Evolutionary conservation across 2,888 invertebrate species (phyloP).

Genomic region (Plemyria rubiginata): DNA sequence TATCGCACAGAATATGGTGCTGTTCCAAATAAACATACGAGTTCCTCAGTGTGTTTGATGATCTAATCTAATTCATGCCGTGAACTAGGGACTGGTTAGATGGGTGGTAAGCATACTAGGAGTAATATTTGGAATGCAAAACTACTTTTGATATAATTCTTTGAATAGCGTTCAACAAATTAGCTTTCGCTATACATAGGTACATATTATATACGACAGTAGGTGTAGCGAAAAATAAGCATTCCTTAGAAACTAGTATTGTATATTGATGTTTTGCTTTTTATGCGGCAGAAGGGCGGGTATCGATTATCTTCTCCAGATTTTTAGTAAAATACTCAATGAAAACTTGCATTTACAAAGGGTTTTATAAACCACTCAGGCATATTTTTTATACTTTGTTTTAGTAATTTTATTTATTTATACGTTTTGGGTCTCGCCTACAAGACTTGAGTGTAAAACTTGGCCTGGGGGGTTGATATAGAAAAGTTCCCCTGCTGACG

Average conservation of each 20-base stretch:
- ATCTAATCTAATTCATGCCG: constrained; percentile 4
- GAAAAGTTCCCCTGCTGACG: not conserved
- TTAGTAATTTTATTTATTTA: no score
- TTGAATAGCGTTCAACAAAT: not conserved
- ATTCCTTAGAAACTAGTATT: no score
- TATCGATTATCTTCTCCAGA: not conserved
- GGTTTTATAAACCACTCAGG: no score
- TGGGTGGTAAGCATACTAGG: not conserved
- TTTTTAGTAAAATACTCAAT: no score
- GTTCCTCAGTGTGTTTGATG: constrained; percentile 3
- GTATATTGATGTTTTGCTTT: no score
- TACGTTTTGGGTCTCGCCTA: not conserved
- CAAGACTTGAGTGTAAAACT: not conserved
- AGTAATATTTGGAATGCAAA: not conserved
- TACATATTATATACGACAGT: no score
- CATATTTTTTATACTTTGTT: no score
- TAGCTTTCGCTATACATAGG: no score
- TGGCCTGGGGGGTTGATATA: not conserved
- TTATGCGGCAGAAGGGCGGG: no score
- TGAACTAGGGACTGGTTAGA: not conserved
- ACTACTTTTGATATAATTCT: not conserved
- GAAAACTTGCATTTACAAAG: no score
- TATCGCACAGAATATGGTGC: constrained; percentile 1
- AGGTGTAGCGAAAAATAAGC: no score
- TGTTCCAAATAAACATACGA: constrained; percentile 8